Evolutionary conservation across 2,888 invertebrate genomes (phyloP), one percentile per base, ranked within the genome.

Genomic region (Carpatolechia fugitivella): DNA sequence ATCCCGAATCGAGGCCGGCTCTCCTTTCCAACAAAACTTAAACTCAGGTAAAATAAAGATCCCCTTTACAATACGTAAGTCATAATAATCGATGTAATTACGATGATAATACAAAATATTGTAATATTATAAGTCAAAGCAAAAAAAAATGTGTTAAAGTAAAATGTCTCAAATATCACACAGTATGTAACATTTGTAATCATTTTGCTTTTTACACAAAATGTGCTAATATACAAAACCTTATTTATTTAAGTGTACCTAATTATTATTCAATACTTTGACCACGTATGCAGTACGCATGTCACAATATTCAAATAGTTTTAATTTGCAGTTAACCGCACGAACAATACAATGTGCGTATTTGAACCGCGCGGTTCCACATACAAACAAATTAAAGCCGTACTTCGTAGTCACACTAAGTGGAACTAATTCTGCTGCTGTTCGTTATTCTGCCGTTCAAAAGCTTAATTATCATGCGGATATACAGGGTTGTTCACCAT

Each of bases 381-480:
- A n/a, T 35, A 46, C 36, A 52, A 47, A 51, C 56, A 56, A 52
- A 56, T 47, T 56, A 46, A 46, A 36, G 20, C 40, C 24, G 44
- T 29, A 50, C 35, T 56, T 31, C 24, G 44, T 29, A 50, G 40
- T 56, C 52, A 40, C 36, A n/a, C 44, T 46, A 40, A 53, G 20
- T 44, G 46, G 50, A 29, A 51, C 56, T 44, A 56, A 56, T 54
- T 50, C 33, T 50, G 46, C 36, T 47, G 54, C 70, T 69, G 56
- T 58, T 55, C 56, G 54, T 70, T 69, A 57, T 58, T 55, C 56
- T 62, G 46, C 56, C 59, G 61, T 61, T 64, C 59, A 56, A 65
- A 63, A 63, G 63, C 61, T 60, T 65, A 66, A 66, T 68, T 65
- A 64, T 62, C 57, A 62, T 24, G 57, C 58, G 54, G 58, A 41